Conservation (phyloP, 2,113 vertebrate species). For the Callopanchax toddi region DNA sequence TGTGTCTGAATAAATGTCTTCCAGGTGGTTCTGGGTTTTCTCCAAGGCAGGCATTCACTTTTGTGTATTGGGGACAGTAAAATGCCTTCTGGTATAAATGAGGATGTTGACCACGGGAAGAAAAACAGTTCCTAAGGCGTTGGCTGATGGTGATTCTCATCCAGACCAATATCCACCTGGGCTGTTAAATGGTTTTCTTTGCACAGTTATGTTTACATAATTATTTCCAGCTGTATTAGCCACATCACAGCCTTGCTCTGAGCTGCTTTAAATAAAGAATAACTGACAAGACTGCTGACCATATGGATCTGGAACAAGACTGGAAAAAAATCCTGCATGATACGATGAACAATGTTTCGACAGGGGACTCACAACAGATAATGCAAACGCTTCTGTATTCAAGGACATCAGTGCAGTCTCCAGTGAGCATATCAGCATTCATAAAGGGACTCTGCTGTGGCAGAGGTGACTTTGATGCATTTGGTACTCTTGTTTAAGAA, state of each 20-base stretch:
- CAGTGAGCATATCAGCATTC: slow-evolving; percentile 69
- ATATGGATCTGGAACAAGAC: slow-evolving; percentile 22
- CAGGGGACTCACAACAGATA: slow-evolving; percentile 53
- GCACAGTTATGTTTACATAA: slow-evolving; percentile 1
- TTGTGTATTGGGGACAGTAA: slow-evolving; percentile 8
- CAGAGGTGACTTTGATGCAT: slow-evolving; percentile 75
- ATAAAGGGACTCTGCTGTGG: slow-evolving; percentile 48
- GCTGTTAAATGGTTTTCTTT: slow-evolving; percentile 17
- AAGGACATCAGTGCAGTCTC: slow-evolving; percentile 63
- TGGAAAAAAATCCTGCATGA: slow-evolving; percentile 3
- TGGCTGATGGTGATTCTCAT: background rate
- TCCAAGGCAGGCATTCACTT: slow-evolving; percentile 12
- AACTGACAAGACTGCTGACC: slow-evolving; percentile 35
- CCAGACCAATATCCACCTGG: slow-evolving; percentile 15
- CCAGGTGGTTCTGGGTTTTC: slow-evolving; percentile 29
- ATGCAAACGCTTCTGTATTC: slow-evolving; percentile 60
- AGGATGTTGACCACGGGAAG: slow-evolving; percentile 5
- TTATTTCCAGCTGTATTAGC: slow-evolving; percentile 19
- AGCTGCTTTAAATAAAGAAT: slow-evolving; percentile 28
- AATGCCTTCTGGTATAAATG: slow-evolving; percentile 7
- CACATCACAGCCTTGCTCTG: slow-evolving; percentile 11
- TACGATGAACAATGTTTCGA: slow-evolving; percentile 39
- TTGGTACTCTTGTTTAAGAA: slow-evolving; percentile 64
- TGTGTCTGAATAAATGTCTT: background rate
- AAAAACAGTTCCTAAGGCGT: slow-evolving; percentile 13